Base-by-base conservation (phyloP, 2,113 vertebrate species). In the Lepisosteus osseus region DNA sequence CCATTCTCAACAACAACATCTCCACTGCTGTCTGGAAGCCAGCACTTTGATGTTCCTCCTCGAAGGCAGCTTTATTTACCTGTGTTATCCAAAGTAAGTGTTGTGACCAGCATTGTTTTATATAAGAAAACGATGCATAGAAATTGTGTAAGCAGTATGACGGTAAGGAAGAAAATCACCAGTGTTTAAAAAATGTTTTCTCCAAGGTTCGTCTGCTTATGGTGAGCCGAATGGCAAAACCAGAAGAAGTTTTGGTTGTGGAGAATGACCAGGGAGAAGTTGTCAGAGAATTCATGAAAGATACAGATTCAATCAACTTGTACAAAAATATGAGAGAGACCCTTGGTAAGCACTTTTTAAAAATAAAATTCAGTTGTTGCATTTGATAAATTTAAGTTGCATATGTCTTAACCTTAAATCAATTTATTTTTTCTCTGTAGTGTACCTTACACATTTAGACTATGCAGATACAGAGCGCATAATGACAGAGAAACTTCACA, bases 321-420 rank as follows among this genome's bases (percentile, higher is more conserved):
- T 99, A 99, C 88, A 99, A 99, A 87, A 99, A 99, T 72, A 99
- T 99, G 97, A 95, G 97, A 81, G 97, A 99, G 89, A 99, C 97
- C 0, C 86, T 99, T 64, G 97, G 97, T 99, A 90, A 90, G 90
- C 72, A 29, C 29, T 29, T 29, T 29, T 29, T 1, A 29, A 29
- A 29, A 29, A 29, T 29, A 29, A 29, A 29, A 29, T 29, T 29
- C 29, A 29, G 73, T 68, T 40, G 40, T 3, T 41, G 17, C 29
- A 7, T 9, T 61, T 57, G 6, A 62, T 7, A 43, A 63, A 42
- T 13, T 55, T 8, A 29, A 2, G 2, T 5, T 7, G 59, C 7
- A 61, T 29, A 1, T 29, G 17, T 11, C 5, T 1, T 14, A 6
- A 3, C 17, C 6, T 61, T 61, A 11, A 15, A 29, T 3, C 6